Evolutionary conservation across 2,888 invertebrate genomes (phyloP).

Genomic region (Drosophila neotestacea): DNA sequence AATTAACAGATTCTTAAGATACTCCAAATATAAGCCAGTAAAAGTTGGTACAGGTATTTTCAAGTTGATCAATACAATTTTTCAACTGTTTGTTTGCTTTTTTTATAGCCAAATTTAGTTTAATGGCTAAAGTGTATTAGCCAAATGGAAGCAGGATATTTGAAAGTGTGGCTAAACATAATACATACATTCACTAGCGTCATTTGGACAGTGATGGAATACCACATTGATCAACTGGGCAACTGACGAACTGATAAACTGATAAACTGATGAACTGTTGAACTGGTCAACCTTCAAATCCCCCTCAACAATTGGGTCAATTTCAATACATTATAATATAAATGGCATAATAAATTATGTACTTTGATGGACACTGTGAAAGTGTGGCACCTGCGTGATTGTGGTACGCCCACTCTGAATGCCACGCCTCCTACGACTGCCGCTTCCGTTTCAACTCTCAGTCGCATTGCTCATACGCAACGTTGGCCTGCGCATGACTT

Average conservation of each 20-base stretch:
- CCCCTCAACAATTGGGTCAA: slow-evolving; percentile 17
- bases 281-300: slow-evolving; percentile 40
- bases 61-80: background rate
- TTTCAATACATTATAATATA: slow-evolving; percentile 3
- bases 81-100: background rate
- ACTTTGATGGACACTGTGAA: slow-evolving; percentile 14
- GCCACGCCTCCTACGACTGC: slow-evolving; percentile 12
- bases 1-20: background rate
- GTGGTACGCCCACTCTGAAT: slow-evolving; percentile 20
- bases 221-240: slow-evolving; percentile 28
- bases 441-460: background rate
- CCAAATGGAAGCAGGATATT: slow-evolving; percentile 33
- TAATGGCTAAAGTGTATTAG: background rate
- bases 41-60: background rate
- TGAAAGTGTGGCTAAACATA: slow-evolving; percentile 1
- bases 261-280: slow-evolving; percentile 13
- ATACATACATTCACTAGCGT: slow-evolving; percentile 12
- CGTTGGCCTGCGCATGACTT: slow-evolving; percentile 40
- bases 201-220: slow-evolving; percentile 30
- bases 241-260: slow-evolving; percentile 11
- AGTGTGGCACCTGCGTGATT: slow-evolving; percentile 41
- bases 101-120: slow-evolving; percentile 5
- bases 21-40: background rate
- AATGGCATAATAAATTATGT: slow-evolving; percentile 16
- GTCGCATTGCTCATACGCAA: slow-evolving; percentile 52